Evolutionary conservation across 92 coral and sea anemone species (phyloP), one percentile per base, ranked within the genome.

Genomic region (Pocillopora meandrina): DNA sequence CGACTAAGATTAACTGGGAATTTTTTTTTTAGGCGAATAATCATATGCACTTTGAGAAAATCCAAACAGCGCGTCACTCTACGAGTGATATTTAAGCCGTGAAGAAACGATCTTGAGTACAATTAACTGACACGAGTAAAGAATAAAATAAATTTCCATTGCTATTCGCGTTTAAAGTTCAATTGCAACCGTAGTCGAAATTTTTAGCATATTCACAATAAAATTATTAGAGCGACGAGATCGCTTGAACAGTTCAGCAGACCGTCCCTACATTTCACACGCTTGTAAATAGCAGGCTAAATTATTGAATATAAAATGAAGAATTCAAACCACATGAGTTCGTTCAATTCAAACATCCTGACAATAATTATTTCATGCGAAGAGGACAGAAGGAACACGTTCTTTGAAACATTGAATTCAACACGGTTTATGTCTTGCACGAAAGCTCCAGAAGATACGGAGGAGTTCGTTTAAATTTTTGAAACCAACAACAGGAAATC

Each of bases 41-140:
- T 81, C 55, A 81, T 82, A 82, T 82, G 86, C 86, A 63, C 79
- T 72, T 82, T 73, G 62, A 42, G 26, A 31, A 81, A 81, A 64
- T 61, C 69, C 31, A 36, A 81, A 71, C 65, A 18, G 12, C 34
- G 55, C 23, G n/a, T 67, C 57, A 60, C 35, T 35, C 63, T 58
- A 35, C 9, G 20, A 33, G 70, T 59, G 26, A 42, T 69, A 80
- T 61, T 58, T 14, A 36, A 57, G 31, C 71, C 9, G 56, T 18
- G 26, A 71, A 59, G 70, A 59, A 33, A 14, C 13, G 21, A 81
- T 59, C 70, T 71, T 14, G 2, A 2, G 18, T 70, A 7, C 63
- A 71, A 15, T 7, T 16, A n/a, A 31, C 60, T 35, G n/a, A 33
- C 56, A 16, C 17, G 42, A 71, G 33, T 18, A 12, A 13, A 15